Conservation (phyloP, 2,797 vertebrate species). For the Sternarchorhynchus goeldii region DNA sequence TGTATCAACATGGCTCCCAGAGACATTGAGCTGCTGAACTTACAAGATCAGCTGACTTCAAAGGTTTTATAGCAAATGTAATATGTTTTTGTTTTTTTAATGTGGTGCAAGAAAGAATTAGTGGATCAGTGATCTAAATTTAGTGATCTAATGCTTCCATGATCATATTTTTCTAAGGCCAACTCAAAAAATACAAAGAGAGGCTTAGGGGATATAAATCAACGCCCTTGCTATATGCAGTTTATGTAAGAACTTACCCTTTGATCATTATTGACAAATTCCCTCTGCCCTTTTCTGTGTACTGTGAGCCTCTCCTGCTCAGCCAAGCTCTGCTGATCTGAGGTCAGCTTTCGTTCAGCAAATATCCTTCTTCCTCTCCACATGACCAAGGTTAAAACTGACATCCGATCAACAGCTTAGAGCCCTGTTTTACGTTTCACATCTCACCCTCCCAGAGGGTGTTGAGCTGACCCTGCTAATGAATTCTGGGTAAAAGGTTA, state of each 20-base stretch:
- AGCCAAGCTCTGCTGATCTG: not conserved
- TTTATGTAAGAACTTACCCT: too few species aligned
- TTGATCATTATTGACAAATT: too few species aligned
- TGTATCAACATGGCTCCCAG: constrained; percentile 15
- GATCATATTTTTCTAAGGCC: too few species aligned
- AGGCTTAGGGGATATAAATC: too few species aligned
- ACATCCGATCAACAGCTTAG: not conserved
- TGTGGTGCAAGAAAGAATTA: too few species aligned
- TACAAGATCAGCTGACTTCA: not conserved
- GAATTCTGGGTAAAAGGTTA: constrained; percentile 40
- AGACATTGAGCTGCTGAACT: not conserved
- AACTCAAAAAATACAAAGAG: too few species aligned
- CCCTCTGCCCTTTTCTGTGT: too few species aligned
- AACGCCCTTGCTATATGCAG: too few species aligned
- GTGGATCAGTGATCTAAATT: too few species aligned
- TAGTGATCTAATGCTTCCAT: too few species aligned
- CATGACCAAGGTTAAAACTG: not conserved
- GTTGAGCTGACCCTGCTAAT: constrained; percentile 36
- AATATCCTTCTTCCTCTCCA: not conserved
- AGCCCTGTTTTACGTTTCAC: not conserved
- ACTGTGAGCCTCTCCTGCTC: too few species aligned
- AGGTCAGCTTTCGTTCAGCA: not conserved
- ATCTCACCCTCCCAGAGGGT: constrained; percentile 15
- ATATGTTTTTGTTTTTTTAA: not conserved
- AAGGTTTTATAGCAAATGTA: too few species aligned